Conservation (phyloP, 1,140 invertebrate species). For the Bradynema listronoti region DNA sequence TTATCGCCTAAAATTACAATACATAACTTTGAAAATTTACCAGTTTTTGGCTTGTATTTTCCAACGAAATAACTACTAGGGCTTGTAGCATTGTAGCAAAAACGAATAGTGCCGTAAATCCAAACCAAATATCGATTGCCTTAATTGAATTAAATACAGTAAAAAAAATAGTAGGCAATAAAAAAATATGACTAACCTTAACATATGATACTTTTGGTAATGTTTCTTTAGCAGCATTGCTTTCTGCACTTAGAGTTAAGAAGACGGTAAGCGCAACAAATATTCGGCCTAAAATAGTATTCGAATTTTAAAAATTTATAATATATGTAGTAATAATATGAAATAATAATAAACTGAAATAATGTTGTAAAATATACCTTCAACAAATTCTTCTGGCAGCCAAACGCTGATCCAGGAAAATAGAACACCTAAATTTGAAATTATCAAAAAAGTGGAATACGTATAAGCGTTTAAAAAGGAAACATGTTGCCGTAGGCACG, state of each 20-base stretch:
- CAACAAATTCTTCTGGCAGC: conserved; percentile 57
- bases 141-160: too few species aligned
- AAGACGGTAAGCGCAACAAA: conserved; percentile 56
- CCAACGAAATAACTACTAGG: conserved; percentile 48
- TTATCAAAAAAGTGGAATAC: conserved; percentile 4
- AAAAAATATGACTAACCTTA: conserved; percentile 36
- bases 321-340: too few species aligned
- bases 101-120: conserved; percentile 53
- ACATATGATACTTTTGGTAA: conserved; percentile 57
- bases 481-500: conserved; percentile 54
- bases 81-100: conserved; percentile 57
- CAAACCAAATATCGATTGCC: conserved; percentile 58
- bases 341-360: too few species aligned
- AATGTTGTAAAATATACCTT: too few species aligned
- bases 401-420: conserved; percentile 58
- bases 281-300: too few species aligned
- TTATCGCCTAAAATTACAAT: too few species aligned
- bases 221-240: conserved; percentile 55
- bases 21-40: too few species aligned
- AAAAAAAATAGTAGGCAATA: too few species aligned
- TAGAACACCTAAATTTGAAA: conserved; percentile 35
- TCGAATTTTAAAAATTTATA: too few species aligned
- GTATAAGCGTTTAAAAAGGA: background rate
- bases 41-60: conserved; percentile 42
- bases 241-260: conserved; percentile 52